Evolutionary conservation across 2,113 vertebrate species (phyloP).

Genomic region (Colius striatus): DNA sequence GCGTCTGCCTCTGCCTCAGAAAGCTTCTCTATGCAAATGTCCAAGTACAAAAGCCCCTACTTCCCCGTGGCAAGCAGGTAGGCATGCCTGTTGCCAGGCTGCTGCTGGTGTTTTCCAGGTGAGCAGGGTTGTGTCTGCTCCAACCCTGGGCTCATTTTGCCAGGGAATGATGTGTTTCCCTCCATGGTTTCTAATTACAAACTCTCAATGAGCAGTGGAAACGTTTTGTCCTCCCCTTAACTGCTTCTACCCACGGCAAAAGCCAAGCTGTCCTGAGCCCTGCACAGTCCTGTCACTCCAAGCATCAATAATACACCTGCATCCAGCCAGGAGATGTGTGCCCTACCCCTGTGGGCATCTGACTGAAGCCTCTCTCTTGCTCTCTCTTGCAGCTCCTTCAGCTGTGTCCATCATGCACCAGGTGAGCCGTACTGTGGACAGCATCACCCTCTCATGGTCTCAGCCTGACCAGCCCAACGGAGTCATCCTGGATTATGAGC

Average conservation of each 20-base stretch:
- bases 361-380: background rate
- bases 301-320: background rate
- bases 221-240: background rate
- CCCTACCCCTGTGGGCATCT: background rate
- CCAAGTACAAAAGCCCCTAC: background rate
- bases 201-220: background rate
- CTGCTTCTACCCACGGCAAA: background rate
- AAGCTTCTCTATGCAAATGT: background rate
- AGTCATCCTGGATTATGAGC: conserved; percentile 94
- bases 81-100: background rate
- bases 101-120: background rate
- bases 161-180: background rate
- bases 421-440: conserved; percentile 87
- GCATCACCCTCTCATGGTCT: conserved; percentile 95
- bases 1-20: fast-evolving
- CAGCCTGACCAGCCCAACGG: conserved; percentile 96
- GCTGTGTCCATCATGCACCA: conserved; percentile 96
- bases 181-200: background rate
- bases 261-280: background rate
- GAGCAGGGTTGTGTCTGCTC: background rate
- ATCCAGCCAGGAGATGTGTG: background rate
- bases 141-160: background rate
- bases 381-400: conserved; percentile 86
- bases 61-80: background rate
- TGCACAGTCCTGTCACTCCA: background rate